Evolutionary conservation across 2,797 vertebrate species (phyloP), one percentile per base, ranked within the genome.

Genomic region (Pangasius sanitwongsei): DNA sequence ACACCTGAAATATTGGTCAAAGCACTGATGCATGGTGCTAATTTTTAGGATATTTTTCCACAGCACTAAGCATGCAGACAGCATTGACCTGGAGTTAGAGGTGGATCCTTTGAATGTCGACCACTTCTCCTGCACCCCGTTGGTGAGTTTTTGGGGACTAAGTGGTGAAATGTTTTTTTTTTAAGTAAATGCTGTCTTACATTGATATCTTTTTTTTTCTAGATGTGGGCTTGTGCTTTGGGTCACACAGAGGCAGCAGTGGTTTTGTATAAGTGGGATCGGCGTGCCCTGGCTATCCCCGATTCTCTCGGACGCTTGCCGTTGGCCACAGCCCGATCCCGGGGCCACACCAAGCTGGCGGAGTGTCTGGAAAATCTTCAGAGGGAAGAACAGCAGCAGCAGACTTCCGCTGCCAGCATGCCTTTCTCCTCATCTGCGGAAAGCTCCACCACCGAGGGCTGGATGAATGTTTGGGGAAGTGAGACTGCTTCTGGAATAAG

Each of bases 191-290:
- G 28, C n/a, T 48, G 2, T 41, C 3, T 74, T 4, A 34, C 23
- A 0, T 12, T 48, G 25, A 69, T 20, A 83, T 67, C 28, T 31
- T 55, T 87, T n/a, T 90, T 86, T 83, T 41, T 41, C 83, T 0
- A 99, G 98, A 99, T 99, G 98, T 99, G 98, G 98, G 98, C 98
- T 0, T 99, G 98, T 48, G 98, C 98, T 89, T 94, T 99, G 57
- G 98, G 98, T 70, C 98, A 99, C 91, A 95, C 97, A 59, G 98
- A 99, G 57, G 98, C 98, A 2, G 98, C 98, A 0, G 91, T 99
- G 13, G 98, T 99, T 91, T 96, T 99, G 63, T 99, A 99, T 93
- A 98, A 99, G 94, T 99, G 98, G 98, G 98, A 99, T 94, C 96
- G 96, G 1, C 95, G 98, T 92, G 98, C 98, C 90, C 96, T 99